phyloP scores from a whole-genome alignment of 1,140 invertebrate species.

The Alviniconcha marisindica region DNA sequence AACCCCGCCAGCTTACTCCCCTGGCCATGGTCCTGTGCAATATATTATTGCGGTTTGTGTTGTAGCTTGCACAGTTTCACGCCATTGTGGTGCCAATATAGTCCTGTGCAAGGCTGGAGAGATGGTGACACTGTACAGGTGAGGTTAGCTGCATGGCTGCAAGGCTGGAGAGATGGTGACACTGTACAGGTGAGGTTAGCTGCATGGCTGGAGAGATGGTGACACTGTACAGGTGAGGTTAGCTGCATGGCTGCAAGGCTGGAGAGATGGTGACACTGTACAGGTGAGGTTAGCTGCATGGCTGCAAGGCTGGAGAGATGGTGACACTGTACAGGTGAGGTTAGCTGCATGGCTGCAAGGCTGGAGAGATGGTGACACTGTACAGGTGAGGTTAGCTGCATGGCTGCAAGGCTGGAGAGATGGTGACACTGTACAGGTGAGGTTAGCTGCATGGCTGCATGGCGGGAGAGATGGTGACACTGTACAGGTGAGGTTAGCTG shows the following conservation, averaged over 20 bases:
- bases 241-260: conserved; percentile 72
- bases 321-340: conserved; percentile 68
- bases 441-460: conserved; percentile 72
- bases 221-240: conserved; percentile 64
- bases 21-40: too few relatives aligned
- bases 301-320: conserved; percentile 72
- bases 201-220: conserved; percentile 73
- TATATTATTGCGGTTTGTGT: too few relatives aligned
- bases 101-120: conserved; percentile 74
- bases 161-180: conserved; percentile 72
- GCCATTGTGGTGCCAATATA: too few relatives aligned
- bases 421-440: conserved; percentile 68
- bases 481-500: conserved; percentile 69
- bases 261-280: conserved; percentile 70
- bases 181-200: conserved; percentile 65
- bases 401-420: conserved; percentile 73
- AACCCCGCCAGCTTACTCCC: too few relatives aligned
- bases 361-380: conserved; percentile 68
- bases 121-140: conserved; percentile 65
- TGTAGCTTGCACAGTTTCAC: too few relatives aligned
- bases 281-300: conserved; percentile 68
- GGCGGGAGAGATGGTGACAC: conserved; percentile 67
- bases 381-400: conserved; percentile 69
- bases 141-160: conserved; percentile 66
- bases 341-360: conserved; percentile 72